These are phyloP conservation scores for Parnassius mnemosyne DNA, from an alignment of 2,888 invertebrate genomes.

Conservation along the genomic window DNA sequence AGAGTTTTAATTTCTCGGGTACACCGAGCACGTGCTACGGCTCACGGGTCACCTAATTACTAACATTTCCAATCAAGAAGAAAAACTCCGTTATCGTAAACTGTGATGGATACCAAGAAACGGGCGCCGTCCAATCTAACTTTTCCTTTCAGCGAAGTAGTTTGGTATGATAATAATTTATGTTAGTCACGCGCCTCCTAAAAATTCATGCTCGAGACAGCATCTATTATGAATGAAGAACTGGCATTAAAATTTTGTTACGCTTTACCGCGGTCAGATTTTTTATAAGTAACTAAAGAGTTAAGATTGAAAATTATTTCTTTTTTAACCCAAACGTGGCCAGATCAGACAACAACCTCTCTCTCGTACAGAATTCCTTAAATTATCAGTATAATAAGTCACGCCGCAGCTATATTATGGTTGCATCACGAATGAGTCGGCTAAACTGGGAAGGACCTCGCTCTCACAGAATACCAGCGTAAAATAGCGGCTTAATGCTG, in stretches of 20 bases:
- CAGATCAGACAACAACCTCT: too few relatives aligned
- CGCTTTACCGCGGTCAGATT: background rate
- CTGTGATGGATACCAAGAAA: background rate
- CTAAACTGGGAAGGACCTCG: too few relatives aligned
- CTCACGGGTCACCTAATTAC: background rate
- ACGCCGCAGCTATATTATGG: too few relatives aligned
- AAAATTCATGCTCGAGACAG: background rate
- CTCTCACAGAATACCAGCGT: too few relatives aligned
- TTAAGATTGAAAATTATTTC: too few relatives aligned
- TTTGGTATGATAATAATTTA: constrained; percentile 2
- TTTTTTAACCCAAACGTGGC: too few relatives aligned
- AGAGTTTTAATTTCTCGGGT: too few relatives aligned
- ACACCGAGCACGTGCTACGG: too few relatives aligned
- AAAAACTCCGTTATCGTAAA: background rate
- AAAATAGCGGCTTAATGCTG: too few relatives aligned
- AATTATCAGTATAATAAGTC: too few relatives aligned
- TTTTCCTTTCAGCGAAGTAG: constrained; percentile 5
- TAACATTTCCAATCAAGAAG: background rate
- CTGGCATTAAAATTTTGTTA: background rate
- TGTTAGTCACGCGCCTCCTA: constrained; percentile 2
- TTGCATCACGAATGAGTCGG: too few relatives aligned
- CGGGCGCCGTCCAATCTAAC: constrained; percentile 1
- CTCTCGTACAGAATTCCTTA: too few relatives aligned
- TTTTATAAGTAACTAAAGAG: background rate
- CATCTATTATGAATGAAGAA: constrained; percentile 1